Evolutionary conservation across 2,888 invertebrate species (phyloP).

Genomic region (Chydorus sphaericus): DNA sequence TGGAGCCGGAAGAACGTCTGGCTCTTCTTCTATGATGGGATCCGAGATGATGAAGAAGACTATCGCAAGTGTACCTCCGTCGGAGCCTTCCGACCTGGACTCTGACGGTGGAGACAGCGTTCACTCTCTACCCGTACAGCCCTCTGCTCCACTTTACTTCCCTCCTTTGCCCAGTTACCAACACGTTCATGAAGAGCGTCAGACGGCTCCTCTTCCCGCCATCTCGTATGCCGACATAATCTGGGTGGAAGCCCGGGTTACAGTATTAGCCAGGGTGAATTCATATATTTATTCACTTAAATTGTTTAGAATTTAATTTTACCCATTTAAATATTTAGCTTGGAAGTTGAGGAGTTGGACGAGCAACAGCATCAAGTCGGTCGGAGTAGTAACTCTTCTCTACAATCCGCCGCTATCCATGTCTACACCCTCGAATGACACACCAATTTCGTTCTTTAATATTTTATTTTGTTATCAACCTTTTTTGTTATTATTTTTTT

Average conservation of each 20-base stretch:
- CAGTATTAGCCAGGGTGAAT: slow-evolving; percentile 10
- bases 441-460: no score
- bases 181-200: background rate
- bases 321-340: background rate
- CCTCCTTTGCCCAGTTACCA: background rate
- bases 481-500: no score
- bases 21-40: background rate
- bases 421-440: slow-evolving; percentile 1
- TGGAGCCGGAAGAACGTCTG: background rate
- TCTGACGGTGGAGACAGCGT: slow-evolving; percentile 45
- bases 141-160: slow-evolving; percentile 28
- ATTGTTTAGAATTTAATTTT: background rate
- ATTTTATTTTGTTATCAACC: no score
- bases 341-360: slow-evolving; percentile 1
- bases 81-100: slow-evolving; percentile 58
- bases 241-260: background rate
- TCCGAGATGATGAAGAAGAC: slow-evolving; percentile 37
- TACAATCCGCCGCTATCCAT: background rate
- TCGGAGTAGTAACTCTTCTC: background rate
- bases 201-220: background rate
- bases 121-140: slow-evolving; percentile 58
- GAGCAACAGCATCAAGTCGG: background rate
- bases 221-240: slow-evolving; percentile 10
- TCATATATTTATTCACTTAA: background rate
- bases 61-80: slow-evolving; percentile 58